Conservation (phyloP, 2,888 invertebrate genomes). For the Sinelater perroti region DNA sequence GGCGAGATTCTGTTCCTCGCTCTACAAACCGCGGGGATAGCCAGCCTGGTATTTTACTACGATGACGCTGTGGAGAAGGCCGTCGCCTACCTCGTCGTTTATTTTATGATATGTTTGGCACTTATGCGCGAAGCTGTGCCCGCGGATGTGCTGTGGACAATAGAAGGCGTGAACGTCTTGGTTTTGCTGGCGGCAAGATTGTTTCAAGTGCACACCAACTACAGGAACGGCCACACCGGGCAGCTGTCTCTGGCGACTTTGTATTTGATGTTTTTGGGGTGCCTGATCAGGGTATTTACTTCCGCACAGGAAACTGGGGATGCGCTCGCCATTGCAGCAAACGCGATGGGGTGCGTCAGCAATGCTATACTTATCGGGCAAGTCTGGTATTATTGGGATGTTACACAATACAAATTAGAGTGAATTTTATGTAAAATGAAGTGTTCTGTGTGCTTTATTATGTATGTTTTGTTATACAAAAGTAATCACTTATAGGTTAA, state of each 20-base stretch:
- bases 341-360: slow-evolving; percentile 74
- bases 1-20: slow-evolving; percentile 93
- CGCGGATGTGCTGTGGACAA: slow-evolving; percentile 75
- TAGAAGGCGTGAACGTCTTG: slow-evolving; percentile 79
- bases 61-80: slow-evolving; percentile 63
- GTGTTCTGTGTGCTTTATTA: no score
- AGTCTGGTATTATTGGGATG: slow-evolving; percentile 79
- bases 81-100: slow-evolving; percentile 69
- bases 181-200: slow-evolving; percentile 87
- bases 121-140: slow-evolving; percentile 81
- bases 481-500: no score
- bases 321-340: slow-evolving; percentile 82
- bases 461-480: no score
- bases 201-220: slow-evolving; percentile 89
- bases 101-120: slow-evolving; percentile 68
- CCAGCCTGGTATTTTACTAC: slow-evolving; percentile 74
- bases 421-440: neutral
- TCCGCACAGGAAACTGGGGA: slow-evolving; percentile 98
- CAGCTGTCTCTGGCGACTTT: slow-evolving; percentile 93
- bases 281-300: slow-evolving; percentile 94
- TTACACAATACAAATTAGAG: neutral
- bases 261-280: slow-evolving; percentile 86
- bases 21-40: slow-evolving; percentile 85
- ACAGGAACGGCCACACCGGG: slow-evolving; percentile 88
- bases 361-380: slow-evolving; percentile 88